These are phyloP conservation scores for Nestor notabilis DNA, from an alignment of 2,113 vertebrate genomes.

Conservation along the genomic window DNA sequence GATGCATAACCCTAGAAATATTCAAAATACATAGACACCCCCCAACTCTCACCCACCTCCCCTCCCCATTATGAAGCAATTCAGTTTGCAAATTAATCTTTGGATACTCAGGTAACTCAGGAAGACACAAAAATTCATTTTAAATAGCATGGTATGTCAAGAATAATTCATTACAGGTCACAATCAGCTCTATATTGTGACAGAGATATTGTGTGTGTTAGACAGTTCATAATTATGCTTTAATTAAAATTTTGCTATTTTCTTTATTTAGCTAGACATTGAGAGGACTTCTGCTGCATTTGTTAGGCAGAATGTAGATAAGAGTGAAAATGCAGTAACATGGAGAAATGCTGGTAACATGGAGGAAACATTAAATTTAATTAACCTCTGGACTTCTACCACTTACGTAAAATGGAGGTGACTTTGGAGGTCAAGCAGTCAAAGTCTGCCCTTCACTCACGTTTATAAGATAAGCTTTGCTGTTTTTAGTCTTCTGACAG, in stretches of 20 bases:
- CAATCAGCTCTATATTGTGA: neutral
- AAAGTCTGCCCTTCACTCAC: neutral
- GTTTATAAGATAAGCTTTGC: neutral
- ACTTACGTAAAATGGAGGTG: neutral
- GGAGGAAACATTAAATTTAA: neutral
- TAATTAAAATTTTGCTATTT: neutral
- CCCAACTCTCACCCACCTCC: accelerated
- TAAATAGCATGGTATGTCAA: neutral
- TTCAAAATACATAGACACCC: neutral
- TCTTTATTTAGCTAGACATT: neutral
- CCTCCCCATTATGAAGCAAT: neutral
- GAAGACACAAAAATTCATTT: neutral
- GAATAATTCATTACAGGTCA: neutral
- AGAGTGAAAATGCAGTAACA: neutral
- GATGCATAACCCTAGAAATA: neutral
- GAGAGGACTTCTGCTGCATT: neutral
- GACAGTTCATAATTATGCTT: neutral
- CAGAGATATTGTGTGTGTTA: neutral
- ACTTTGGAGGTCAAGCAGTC: neutral
- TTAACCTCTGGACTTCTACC: neutral
- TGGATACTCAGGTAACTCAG: neutral
- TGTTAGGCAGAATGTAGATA: neutral
- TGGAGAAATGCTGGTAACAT: neutral
- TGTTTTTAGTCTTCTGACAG: neutral
- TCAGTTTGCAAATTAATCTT: neutral